Conservation (phyloP, 23 tunicate genomes). For the Phallusia fumigata region DNA sequence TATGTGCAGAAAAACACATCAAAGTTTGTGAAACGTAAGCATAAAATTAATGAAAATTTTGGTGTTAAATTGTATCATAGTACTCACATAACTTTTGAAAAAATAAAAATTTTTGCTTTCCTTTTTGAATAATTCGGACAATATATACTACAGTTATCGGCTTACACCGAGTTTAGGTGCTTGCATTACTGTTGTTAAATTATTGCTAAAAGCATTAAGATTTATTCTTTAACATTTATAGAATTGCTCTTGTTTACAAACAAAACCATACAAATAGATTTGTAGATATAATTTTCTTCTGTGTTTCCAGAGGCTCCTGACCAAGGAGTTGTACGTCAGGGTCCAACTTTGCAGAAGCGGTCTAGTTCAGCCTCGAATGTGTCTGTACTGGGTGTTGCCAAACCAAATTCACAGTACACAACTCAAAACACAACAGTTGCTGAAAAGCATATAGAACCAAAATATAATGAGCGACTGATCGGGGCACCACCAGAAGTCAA, state of each 20-base stretch:
- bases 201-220: too few species aligned
- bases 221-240: too few species aligned
- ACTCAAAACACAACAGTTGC: slow-evolving; percentile 8
- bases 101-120: too few species aligned
- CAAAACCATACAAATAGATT: too few species aligned
- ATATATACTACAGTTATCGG: too few species aligned
- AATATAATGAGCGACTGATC: slow-evolving; percentile 12
- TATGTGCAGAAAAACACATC: slow-evolving; percentile 74
- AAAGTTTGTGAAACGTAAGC: slow-evolving; percentile 37
- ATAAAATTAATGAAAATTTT: too few species aligned
- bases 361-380: slow-evolving; percentile 49
- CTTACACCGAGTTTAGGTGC: too few species aligned
- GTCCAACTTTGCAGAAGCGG: slow-evolving; percentile 82
- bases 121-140: too few species aligned
- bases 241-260: too few species aligned
- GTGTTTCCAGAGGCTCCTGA: slow-evolving; percentile 14
- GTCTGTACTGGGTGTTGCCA: slow-evolving; percentile 4
- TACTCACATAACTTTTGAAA: too few species aligned
- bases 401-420: slow-evolving; percentile 7
- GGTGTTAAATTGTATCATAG: too few species aligned
- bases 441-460: slow-evolving; percentile 8
- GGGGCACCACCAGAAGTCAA: slow-evolving; percentile 8
- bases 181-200: too few species aligned
- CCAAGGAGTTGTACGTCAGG: slow-evolving; percentile 57
- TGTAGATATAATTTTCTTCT: background rate